A percentile compares a stretch with the other conserved stretches of the same genome.
These are phyloP conservation scores for Spinus olivaceus DNA, from an alignment of 2,797 vertebrate species.

Conservation along the genomic window DNA sequence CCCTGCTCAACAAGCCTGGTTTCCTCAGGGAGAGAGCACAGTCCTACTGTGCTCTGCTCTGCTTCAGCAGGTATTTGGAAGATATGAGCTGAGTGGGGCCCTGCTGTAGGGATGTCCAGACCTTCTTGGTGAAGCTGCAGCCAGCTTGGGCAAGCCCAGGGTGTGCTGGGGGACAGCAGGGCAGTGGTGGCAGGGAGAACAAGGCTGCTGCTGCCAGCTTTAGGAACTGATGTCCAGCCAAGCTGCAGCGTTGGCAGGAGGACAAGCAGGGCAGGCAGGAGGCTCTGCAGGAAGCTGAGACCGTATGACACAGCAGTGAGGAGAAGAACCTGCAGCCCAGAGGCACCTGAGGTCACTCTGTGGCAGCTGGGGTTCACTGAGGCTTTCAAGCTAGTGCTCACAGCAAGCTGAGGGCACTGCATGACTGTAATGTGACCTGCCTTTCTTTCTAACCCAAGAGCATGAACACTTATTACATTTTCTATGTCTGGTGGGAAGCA, in stretches of 20 bases:
- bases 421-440: neutral
- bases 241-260: neutral
- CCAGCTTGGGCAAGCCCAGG: neutral
- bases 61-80: neutral
- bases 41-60: neutral
- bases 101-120: neutral
- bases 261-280: neutral
- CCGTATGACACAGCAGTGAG: fast-evolving
- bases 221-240: neutral
- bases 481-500: neutral
- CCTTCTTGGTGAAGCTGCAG: neutral
- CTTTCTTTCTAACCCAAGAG: neutral
- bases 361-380: neutral
- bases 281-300: neutral
- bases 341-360: conserved; percentile 28
- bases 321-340: neutral
- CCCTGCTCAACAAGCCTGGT: neutral
- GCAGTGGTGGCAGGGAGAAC: neutral
- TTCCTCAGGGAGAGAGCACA: neutral
- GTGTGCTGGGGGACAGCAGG: neutral
- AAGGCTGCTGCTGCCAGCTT: neutral
- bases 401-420: neutral
- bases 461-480: neutral
- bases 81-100: neutral
- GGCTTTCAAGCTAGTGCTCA: neutral